A percentile compares a stretch with the other conserved stretches of the same genome.
Conservation (phyloP, 2,888 invertebrate genomes). For the Celastrina argiolus region DNA sequence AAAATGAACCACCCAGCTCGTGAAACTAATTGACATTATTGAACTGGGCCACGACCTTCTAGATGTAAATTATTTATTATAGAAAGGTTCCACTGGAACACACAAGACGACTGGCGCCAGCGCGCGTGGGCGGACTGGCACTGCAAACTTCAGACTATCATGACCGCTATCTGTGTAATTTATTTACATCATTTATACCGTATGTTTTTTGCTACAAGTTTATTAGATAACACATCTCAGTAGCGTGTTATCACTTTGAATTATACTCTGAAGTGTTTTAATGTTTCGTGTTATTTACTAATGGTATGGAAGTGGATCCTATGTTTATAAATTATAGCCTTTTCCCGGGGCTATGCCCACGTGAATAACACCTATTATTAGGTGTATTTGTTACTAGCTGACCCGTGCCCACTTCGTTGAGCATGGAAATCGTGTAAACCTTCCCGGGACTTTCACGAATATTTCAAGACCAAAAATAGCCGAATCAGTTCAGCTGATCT, state of each 20-base stretch:
- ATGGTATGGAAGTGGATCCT: background rate
- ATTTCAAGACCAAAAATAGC: too few species aligned
- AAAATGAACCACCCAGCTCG: slow-evolving; percentile 8
- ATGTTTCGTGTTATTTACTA: background rate
- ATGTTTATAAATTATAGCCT: background rate
- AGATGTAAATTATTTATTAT: slow-evolving; percentile 26
- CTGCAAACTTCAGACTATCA: slow-evolving; percentile 48
- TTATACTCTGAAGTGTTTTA: background rate
- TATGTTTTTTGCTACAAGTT: slow-evolving; percentile 17
- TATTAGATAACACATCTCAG: background rate
- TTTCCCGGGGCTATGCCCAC: too few species aligned
- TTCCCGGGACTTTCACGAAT: too few species aligned
- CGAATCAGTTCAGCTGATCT: too few species aligned
- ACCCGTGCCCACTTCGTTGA: too few species aligned
- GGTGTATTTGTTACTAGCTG: too few species aligned
- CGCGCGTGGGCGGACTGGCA: slow-evolving; percentile 56
- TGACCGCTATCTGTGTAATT: slow-evolving; percentile 22
- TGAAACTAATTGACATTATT: slow-evolving; percentile 4
- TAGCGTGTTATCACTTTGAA: background rate
- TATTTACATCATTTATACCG: slow-evolving; percentile 22
- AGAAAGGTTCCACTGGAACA: slow-evolving; percentile 28
- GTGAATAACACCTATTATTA: too few species aligned
- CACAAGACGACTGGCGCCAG: slow-evolving; percentile 36
- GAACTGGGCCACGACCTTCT: slow-evolving; percentile 11
- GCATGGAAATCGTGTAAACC: too few species aligned